Evolutionary conservation across 1,140 invertebrate genomes (phyloP).

Genomic region (Gonatopus flavifemur): DNA sequence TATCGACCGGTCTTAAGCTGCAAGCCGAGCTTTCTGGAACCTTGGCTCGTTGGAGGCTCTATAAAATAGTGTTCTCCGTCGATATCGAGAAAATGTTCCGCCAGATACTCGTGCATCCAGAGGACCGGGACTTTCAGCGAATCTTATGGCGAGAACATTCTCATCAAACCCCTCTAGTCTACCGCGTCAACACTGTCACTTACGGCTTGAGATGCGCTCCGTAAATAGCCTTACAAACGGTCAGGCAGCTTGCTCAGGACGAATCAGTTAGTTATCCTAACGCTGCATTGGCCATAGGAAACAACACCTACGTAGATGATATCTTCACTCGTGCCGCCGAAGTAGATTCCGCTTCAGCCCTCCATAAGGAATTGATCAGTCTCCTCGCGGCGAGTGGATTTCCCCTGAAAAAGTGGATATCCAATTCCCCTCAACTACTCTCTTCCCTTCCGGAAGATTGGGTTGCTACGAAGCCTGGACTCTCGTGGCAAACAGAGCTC

Average conservation of each 20-base stretch:
- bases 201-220: conserved; percentile 7
- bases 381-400: neutral
- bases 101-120: conserved; percentile 8
- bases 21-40: too few relatives aligned
- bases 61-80: too few relatives aligned
- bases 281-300: neutral
- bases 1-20: too few relatives aligned
- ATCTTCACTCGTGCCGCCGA: conserved; percentile 1
- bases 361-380: neutral
- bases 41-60: too few relatives aligned
- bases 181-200: conserved; percentile 5
- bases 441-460: too few relatives aligned
- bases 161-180: neutral
- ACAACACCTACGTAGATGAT: conserved; percentile 11
- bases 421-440: neutral
- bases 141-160: conserved; percentile 11
- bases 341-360: neutral
- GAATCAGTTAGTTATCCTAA: neutral
- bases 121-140: conserved; percentile 6
- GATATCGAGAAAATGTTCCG: conserved; percentile 16
- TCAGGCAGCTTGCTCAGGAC: conserved; percentile 4
- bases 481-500: too few relatives aligned
- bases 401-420: conserved; percentile 2
- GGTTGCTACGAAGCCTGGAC: too few relatives aligned
- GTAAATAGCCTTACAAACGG: conserved; percentile 4